Percentiles rank a stretch among this genome's conserved stretches.
Conservation (phyloP, 1,140 invertebrate species). For the Drosophila arizonae region DNA sequence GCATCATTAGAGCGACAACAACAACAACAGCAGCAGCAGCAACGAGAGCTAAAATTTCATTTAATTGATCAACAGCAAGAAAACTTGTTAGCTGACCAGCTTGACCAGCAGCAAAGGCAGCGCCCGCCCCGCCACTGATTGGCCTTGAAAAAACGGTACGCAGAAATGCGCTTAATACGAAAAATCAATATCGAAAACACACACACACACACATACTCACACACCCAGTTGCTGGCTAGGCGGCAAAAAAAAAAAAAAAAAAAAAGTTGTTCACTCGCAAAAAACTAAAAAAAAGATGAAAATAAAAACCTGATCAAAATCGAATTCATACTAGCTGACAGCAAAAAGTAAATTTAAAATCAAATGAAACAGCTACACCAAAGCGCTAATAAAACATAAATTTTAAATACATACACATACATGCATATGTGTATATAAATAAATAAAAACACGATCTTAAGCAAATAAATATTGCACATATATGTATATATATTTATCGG, state of each 20-base stretch:
- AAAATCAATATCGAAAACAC: slow-evolving; percentile 75
- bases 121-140: slow-evolving; percentile 48
- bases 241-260: slow-evolving; percentile 34
- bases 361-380: slow-evolving; percentile 54
- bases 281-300: slow-evolving; percentile 14
- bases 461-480: slow-evolving; percentile 40
- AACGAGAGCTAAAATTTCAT: slow-evolving; percentile 37
- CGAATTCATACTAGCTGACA: slow-evolving; percentile 57
- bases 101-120: slow-evolving; percentile 35
- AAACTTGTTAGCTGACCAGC: slow-evolving; percentile 64
- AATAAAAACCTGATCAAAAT: slow-evolving; percentile 39
- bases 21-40: slow-evolving; percentile 16
- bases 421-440: slow-evolving; percentile 4
- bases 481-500: slow-evolving; percentile 1
- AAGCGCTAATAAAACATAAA: slow-evolving; percentile 57
- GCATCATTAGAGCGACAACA: slow-evolving; percentile 29
- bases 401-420: slow-evolving; percentile 21
- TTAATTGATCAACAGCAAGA: slow-evolving; percentile 60
- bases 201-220: slow-evolving; percentile 35
- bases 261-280: slow-evolving; percentile 39
- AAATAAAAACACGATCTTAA: slow-evolving; percentile 19
- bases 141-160: slow-evolving; percentile 76
- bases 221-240: slow-evolving; percentile 9
- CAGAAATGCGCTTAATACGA: slow-evolving; percentile 80
- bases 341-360: slow-evolving; percentile 40